A percentile compares a stretch with the other conserved stretches of the same genome.
Conservation (phyloP, 2,888 invertebrate genomes). For the Prosopocoilus inquinatus region DNA sequence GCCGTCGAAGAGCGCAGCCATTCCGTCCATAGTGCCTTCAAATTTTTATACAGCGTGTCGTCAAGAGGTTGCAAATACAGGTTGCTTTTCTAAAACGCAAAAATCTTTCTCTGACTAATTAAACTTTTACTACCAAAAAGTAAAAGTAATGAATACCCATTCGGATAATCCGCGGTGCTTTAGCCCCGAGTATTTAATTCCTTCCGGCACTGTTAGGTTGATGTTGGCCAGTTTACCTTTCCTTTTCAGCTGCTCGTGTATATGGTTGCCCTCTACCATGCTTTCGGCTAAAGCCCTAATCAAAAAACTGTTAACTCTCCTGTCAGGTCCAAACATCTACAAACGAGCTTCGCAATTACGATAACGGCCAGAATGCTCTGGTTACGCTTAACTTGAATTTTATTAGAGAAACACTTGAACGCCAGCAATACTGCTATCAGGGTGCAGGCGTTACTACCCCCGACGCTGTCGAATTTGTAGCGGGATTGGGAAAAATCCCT, state of each 20-base stretch:
- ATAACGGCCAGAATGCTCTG: background rate
- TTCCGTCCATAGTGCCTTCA: conserved; percentile 47
- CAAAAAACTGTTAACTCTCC: conserved; percentile 32
- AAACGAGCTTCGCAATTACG: background rate
- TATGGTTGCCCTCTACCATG: conserved; percentile 60
- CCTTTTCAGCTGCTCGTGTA: conserved; percentile 52
- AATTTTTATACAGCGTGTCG: conserved; percentile 47
- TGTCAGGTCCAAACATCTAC: conserved; percentile 22
- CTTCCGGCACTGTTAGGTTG: conserved; percentile 57
- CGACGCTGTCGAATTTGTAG: conserved; percentile 52
- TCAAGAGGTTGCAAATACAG: conserved; percentile 51
- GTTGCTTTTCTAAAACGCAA: conserved; percentile 48
- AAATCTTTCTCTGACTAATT: conserved; percentile 5
- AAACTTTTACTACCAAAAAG: background rate
- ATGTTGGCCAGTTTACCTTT: conserved; percentile 48
- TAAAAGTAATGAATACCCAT: conserved; percentile 45
- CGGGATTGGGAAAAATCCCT: conserved; percentile 59
- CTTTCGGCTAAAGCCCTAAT: conserved; percentile 55
- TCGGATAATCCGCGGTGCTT: conserved; percentile 43
- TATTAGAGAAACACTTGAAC: conserved; percentile 45
- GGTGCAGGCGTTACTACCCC: conserved; percentile 62
- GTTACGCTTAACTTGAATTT: conserved; percentile 36
- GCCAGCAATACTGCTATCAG: conserved; percentile 60
- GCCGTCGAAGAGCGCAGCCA: conserved; percentile 45
- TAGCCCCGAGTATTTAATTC: conserved; percentile 48